Conservation (phyloP, 2,113 vertebrate species). For the Brevimyrus niger region DNA sequence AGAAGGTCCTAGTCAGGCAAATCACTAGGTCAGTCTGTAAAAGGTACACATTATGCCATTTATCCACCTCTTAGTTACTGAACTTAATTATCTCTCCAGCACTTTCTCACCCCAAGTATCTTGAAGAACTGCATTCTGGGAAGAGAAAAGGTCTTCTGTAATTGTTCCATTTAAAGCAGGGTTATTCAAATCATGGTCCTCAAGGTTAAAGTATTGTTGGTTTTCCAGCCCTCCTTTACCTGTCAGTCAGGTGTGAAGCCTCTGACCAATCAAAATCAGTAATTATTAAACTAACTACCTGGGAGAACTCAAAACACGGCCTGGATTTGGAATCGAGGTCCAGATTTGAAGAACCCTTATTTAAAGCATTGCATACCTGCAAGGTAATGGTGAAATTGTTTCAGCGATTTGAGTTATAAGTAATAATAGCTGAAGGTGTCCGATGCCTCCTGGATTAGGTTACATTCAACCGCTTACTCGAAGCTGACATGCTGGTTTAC, state of each 20-base stretch:
- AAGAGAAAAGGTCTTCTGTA: constrained; percentile 36
- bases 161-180: constrained; percentile 55
- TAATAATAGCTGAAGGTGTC: constrained; percentile 13
- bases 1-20: background rate
- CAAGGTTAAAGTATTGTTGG: too few relatives aligned
- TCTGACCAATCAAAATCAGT: too few relatives aligned
- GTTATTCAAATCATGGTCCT: too few relatives aligned
- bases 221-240: too few relatives aligned
- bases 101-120: constrained; percentile 15
- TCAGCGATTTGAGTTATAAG: constrained; percentile 49
- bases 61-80: background rate
- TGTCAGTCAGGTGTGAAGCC: too few relatives aligned
- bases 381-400: constrained; percentile 42
- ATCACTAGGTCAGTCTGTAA: background rate
- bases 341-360: background rate
- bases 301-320: too few relatives aligned
- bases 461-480: constrained; percentile 52
- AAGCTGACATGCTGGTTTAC: constrained; percentile 49
- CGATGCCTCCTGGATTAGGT: constrained; percentile 30
- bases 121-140: constrained; percentile 6
- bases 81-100: constrained; percentile 11
- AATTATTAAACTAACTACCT: too few relatives aligned
- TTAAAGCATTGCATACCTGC: constrained; percentile 55
- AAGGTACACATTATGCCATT: background rate
- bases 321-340: too few relatives aligned